These are phyloP conservation scores for Oceanodroma tethys DNA, from an alignment of 2,113 vertebrate genomes.

Conservation along the genomic window DNA sequence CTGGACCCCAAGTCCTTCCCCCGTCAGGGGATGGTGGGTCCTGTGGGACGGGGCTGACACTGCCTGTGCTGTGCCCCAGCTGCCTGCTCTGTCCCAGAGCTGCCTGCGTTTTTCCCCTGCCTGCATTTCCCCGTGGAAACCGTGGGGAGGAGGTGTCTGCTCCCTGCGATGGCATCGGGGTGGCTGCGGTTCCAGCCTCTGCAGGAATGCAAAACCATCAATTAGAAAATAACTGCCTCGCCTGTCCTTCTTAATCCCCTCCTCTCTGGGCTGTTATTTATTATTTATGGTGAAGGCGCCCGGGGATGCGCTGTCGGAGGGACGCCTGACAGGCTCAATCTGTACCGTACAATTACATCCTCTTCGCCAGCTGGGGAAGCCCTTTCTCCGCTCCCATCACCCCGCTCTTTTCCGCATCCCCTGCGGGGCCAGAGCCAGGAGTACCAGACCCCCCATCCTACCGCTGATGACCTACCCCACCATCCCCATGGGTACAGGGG, in stretches of 20 bases:
- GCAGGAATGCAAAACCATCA: not conserved
- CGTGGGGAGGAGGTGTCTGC: not conserved
- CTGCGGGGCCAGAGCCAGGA: rapidly evolving
- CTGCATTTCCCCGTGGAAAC: not conserved
- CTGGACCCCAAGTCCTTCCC: not conserved
- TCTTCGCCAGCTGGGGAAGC: constrained; percentile 5
- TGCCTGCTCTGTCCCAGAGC: not conserved
- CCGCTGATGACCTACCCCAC: rapidly evolving
- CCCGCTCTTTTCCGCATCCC: not conserved
- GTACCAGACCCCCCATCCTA: not conserved
- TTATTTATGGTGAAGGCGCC: not conserved
- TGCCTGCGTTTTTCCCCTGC: not conserved
- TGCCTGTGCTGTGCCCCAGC: not conserved
- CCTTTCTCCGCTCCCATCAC: not conserved
- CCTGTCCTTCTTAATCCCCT: constrained; percentile 25
- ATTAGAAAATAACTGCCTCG: constrained; percentile 6
- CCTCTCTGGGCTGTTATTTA: constrained; percentile 24
- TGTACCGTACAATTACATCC: not conserved
- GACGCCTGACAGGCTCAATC: not conserved
- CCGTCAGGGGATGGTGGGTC: not conserved
- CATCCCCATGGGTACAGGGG: not conserved
- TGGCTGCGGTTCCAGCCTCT: not conserved
- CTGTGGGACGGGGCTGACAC: not conserved
- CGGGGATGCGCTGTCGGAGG: not conserved
- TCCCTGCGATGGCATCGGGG: not conserved